Conservation (phyloP, 2,888 invertebrate genomes). For the Brassicogethes aeneus region DNA sequence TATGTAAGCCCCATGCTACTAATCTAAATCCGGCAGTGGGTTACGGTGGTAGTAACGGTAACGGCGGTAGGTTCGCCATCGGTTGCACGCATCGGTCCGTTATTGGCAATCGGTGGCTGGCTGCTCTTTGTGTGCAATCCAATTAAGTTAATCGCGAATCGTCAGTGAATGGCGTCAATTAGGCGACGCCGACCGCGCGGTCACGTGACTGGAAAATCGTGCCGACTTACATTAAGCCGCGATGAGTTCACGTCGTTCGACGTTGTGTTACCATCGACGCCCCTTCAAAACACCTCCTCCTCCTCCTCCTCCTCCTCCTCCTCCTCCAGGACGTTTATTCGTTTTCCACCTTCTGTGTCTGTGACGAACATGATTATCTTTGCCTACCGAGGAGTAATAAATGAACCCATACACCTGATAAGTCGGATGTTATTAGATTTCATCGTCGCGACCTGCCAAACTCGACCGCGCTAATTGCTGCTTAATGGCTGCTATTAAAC, state of each 20-base stretch:
- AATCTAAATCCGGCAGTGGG: too few relatives aligned
- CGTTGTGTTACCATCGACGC: not conserved
- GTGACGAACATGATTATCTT: slow-evolving; percentile 11
- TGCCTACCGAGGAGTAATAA: slow-evolving; percentile 7
- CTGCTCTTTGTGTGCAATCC: slow-evolving; percentile 35
- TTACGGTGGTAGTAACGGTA: too few relatives aligned
- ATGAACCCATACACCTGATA: slow-evolving; percentile 10
- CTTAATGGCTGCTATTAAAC: too few relatives aligned
- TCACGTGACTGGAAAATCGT: slow-evolving; percentile 23
- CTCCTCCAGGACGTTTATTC: slow-evolving; percentile 1
- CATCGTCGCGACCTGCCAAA: too few relatives aligned
- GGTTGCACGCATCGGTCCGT: slow-evolving; percentile 28
- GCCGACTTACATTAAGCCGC: slow-evolving; percentile 11
- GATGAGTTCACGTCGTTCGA: slow-evolving; percentile 3
- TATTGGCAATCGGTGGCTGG: slow-evolving; percentile 32
- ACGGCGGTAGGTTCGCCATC: too few relatives aligned
- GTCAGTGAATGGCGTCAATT: slow-evolving; percentile 39
- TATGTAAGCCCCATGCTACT: too few relatives aligned
- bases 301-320: too few relatives aligned
- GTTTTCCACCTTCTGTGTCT: slow-evolving; percentile 2
- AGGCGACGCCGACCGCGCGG: slow-evolving; percentile 27
- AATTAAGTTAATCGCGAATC: slow-evolving; percentile 39
- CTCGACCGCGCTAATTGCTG: too few relatives aligned
- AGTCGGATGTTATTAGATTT: slow-evolving; percentile 9
- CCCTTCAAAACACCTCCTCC: too few relatives aligned